These are phyloP conservation scores for Drosophila eugracilis DNA, from an alignment of 1,140 invertebrate species.

Conservation along the genomic window DNA sequence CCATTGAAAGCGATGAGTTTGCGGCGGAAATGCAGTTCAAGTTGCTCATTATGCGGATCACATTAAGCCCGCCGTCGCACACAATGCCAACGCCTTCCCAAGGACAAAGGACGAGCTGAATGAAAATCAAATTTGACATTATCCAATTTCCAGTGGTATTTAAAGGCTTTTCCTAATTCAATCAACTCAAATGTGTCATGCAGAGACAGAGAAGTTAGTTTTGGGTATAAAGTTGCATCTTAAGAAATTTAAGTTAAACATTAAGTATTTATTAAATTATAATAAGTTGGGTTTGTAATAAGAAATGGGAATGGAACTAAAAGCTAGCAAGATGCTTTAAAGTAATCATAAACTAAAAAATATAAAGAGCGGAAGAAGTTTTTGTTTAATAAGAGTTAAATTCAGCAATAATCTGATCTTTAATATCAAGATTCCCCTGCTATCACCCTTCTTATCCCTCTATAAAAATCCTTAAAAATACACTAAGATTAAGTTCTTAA, in stretches of 20 bases:
- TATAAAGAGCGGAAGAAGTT: too few species aligned
- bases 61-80: slow-evolving; percentile 10
- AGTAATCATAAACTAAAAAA: too few species aligned
- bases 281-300: too few species aligned
- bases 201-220: too few species aligned
- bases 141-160: not conserved
- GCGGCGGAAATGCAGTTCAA: slow-evolving; percentile 27
- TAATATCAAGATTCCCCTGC: not conserved
- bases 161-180: not conserved
- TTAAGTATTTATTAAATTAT: too few species aligned
- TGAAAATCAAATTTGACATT: slow-evolving; percentile 5
- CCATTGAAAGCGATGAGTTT: slow-evolving; percentile 22
- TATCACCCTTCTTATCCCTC: not conserved
- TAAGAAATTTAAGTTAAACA: too few species aligned
- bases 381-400: too few species aligned
- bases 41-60: slow-evolving; percentile 44
- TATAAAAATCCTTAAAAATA: slow-evolving; percentile 1
- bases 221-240: too few species aligned
- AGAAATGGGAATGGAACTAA: too few species aligned
- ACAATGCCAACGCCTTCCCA: not conserved
- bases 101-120: slow-evolving; percentile 4
- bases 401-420: too few species aligned
- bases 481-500: slow-evolving; percentile 22
- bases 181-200: not conserved
- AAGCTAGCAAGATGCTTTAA: too few species aligned